Base-by-base conservation (phyloP, 1,140 invertebrate species). In the Trachymyrmex septentrionalis region DNA sequence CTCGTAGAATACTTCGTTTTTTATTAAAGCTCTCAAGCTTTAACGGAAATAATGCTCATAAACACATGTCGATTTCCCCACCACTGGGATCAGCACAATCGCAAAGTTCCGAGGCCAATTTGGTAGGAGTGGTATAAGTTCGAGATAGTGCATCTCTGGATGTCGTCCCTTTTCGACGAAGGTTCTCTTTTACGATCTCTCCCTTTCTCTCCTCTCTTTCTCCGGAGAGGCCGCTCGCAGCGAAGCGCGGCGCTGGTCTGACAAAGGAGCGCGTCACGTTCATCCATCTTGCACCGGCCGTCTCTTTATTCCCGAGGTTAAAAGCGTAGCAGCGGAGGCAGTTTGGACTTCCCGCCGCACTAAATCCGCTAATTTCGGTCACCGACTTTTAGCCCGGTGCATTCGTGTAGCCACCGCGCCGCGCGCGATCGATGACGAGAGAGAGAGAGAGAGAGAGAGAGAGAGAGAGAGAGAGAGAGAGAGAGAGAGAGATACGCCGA, bases 61-160 rank as follows among this genome's bases (percentile, higher is more conserved):
- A 90, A 90, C 80, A 64, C 53, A 38, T 59, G 77, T 86, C 73
- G 73, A 86, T 86, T 87, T 72, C 48, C 24, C 1, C 38, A 5
- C 2, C 38, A 19, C n/a, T 67, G 12, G 19, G 14, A 30, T 89
- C 82, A 64, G 44, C 75, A 34, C 75, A 86, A 87, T 90, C 86
- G 81, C 86, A 72, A 90, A 93, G 72, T 92, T 91, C 80, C 88
- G 78, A 90, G 87, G 88, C 76, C 88, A 92, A 93, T 92, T 93
- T 91, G 88, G 78, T 72, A 81, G 76, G 63, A 50, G 27, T 53
- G 27, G 44, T 64, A 89, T 80, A 91, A 89, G 84, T 88, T 88
- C 69, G 66, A 86, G 71, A 91, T 91, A 87, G 59, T 77, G 66
- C 55, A 63, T 38, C 64, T 75, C 53, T 78, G 38, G 55, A 14